Percentiles rank a stretch among this genome's conserved stretches.
Evolutionary conservation across 2,113 vertebrate species (phyloP).

Genomic region (Carassius carassius): DNA sequence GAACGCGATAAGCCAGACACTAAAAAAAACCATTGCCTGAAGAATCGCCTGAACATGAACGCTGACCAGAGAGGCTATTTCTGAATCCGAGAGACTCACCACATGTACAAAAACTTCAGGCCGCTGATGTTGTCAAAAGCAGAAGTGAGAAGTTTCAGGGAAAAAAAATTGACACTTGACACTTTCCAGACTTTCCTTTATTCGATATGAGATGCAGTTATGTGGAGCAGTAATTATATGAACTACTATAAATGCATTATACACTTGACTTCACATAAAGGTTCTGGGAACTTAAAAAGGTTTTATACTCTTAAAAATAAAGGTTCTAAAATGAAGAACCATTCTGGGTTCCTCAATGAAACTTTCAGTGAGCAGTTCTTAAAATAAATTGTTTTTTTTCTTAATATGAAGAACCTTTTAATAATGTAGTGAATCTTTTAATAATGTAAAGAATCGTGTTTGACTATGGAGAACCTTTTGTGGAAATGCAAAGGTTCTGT

Average conservation of each 20-base stretch:
- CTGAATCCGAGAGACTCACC: slow-evolving; percentile 73
- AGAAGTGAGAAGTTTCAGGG: slow-evolving; percentile 83
- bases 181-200: slow-evolving; percentile 66
- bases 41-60: slow-evolving; percentile 72
- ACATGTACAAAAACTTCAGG: slow-evolving; percentile 68
- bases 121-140: slow-evolving; percentile 75
- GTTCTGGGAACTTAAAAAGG: background rate
- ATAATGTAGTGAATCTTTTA: too few relatives aligned
- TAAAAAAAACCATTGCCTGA: slow-evolving; percentile 67
- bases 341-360: background rate
- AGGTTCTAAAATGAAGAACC: too few relatives aligned
- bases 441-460: too few relatives aligned
- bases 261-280: background rate
- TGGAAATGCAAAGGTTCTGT: background rate
- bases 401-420: too few relatives aligned
- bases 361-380: too few relatives aligned
- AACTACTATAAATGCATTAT: background rate
- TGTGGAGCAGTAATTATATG: background rate
- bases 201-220: slow-evolving; percentile 42
- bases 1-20: slow-evolving; percentile 69
- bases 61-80: slow-evolving; percentile 76
- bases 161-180: slow-evolving; percentile 65
- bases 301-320: background rate
- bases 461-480: too few relatives aligned
- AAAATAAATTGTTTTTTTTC: too few relatives aligned